These are phyloP conservation scores for Hirudo medicinalis DNA, from an alignment of 1,140 invertebrate genomes.

Conservation along the genomic window DNA sequence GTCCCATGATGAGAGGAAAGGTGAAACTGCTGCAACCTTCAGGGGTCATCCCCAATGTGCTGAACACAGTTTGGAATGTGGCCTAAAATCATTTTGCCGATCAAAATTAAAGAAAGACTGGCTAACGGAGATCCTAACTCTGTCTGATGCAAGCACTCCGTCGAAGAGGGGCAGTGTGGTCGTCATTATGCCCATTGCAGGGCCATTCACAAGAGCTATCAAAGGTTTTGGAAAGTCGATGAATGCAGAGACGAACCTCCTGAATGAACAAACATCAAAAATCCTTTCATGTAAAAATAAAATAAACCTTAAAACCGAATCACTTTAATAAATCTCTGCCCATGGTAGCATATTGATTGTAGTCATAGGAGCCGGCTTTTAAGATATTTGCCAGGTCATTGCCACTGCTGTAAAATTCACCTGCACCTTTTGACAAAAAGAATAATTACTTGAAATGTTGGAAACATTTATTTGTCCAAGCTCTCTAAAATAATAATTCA, in stretches of 20 bases:
- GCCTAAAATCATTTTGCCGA: slow-evolving; percentile 43
- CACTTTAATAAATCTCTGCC: slow-evolving; percentile 38
- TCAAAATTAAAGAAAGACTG: not conserved
- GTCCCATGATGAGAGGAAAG: slow-evolving; percentile 68
- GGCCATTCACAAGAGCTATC: slow-evolving; percentile 77
- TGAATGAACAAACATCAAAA: slow-evolving; percentile 26
- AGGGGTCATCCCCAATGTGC: slow-evolving; percentile 59
- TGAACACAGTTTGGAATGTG: slow-evolving; percentile 73
- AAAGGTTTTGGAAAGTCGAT: slow-evolving; percentile 79
- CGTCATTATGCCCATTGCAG: slow-evolving; percentile 72
- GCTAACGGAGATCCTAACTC: slow-evolving; percentile 13
- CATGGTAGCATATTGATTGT: slow-evolving; percentile 38
- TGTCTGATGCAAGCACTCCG: slow-evolving; percentile 67
- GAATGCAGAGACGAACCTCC: slow-evolving; percentile 59
- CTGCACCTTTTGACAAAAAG: slow-evolving; percentile 43
- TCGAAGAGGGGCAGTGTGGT: slow-evolving; percentile 74
- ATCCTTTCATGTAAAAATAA: not conserved
- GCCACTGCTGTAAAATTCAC: slow-evolving; percentile 69
- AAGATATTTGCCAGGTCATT: slow-evolving; percentile 61
- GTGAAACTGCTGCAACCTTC: slow-evolving; percentile 71
- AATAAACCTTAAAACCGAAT: slow-evolving; percentile 19
- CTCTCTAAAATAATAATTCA: not conserved
- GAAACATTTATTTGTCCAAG: not conserved
- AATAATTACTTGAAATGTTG: not conserved
- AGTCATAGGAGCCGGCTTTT: slow-evolving; percentile 35